A percentile compares a stretch with the other conserved stretches of the same genome.
Conservation (phyloP, 2,113 vertebrate species). For the Scopus umbretta region DNA sequence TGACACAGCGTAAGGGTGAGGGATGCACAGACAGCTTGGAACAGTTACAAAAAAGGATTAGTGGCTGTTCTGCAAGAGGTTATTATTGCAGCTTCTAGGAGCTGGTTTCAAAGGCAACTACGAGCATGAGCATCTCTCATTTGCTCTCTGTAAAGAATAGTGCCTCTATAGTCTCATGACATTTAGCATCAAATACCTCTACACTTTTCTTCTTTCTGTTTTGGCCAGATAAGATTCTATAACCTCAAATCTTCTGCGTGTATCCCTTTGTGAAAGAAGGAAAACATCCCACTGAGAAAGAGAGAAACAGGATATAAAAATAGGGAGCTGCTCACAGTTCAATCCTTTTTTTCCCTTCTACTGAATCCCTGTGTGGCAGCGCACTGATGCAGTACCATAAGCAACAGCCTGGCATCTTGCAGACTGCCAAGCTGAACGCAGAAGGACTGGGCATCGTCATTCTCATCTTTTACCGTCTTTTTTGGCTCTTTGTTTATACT, state of each 20-base stretch:
- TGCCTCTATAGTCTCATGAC: not conserved
- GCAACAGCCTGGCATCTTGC: not conserved
- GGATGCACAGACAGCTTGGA: not conserved
- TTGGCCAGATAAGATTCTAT: not conserved
- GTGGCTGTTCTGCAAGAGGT: not conserved
- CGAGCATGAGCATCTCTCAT: not conserved
- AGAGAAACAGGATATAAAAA: not conserved
- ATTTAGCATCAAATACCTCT: constrained; percentile 9
- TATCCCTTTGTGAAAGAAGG: constrained; percentile 1
- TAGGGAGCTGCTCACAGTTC: not conserved
- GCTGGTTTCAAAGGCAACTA: not conserved
- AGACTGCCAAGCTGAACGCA: not conserved
- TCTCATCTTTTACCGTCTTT: not conserved
- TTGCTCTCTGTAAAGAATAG: not conserved
- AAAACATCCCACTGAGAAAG: not conserved
- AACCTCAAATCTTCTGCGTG: not conserved
- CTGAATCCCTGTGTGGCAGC: not conserved
- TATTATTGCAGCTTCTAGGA: not conserved
- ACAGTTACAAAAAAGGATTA: not conserved
- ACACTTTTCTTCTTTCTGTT: not conserved
- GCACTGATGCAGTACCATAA: not conserved
- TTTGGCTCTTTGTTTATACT: not conserved
- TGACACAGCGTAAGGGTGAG: not conserved
- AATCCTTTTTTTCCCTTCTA: not conserved
- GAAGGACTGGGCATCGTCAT: not conserved